These are phyloP conservation scores for Arothron firmamentum DNA, from an alignment of 2,113 vertebrate genomes.

Conservation along the genomic window DNA sequence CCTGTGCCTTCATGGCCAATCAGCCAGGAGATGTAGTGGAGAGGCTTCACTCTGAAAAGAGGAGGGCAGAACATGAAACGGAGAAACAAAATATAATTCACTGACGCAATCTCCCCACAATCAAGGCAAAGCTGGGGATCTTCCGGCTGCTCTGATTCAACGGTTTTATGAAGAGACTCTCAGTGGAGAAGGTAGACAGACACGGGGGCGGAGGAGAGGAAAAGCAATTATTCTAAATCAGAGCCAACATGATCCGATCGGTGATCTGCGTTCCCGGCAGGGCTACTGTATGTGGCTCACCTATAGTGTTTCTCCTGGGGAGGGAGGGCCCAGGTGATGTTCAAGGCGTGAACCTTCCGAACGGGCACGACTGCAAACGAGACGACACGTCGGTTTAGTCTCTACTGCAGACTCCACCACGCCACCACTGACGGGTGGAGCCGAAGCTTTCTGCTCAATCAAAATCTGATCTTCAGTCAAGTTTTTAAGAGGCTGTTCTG, in stretches of 20 bases:
- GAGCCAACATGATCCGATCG: not conserved
- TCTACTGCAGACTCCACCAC: too few species aligned
- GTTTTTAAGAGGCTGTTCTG: too few species aligned
- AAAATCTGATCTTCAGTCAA: too few species aligned
- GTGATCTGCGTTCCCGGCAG: not conserved
- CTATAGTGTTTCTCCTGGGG: conserved; percentile 90
- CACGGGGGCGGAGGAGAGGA: not conserved
- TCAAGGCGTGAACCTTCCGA: conserved; percentile 88
- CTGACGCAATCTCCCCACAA: conserved; percentile 36
- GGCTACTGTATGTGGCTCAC: conserved; percentile 59
- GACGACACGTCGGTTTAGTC: not conserved
- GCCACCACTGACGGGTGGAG: too few species aligned
- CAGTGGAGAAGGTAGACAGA: conserved; percentile 56
- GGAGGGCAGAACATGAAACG: conserved; percentile 29
- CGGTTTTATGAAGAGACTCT: conserved; percentile 41
- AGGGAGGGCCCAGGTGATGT: conserved; percentile 92
- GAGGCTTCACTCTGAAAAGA: conserved; percentile 87
- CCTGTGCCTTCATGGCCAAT: conserved; percentile 97
- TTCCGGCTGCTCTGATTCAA: conserved; percentile 18
- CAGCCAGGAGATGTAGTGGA: conserved; percentile 96
- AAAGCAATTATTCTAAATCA: conserved; percentile 15
- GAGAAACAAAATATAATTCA: conserved; percentile 20
- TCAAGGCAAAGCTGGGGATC: conserved; percentile 12
- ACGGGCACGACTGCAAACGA: conserved; percentile 87
- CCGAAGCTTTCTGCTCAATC: too few species aligned